Conservation (phyloP, 1,140 invertebrate genomes). For the Pogonus chalceus region DNA sequence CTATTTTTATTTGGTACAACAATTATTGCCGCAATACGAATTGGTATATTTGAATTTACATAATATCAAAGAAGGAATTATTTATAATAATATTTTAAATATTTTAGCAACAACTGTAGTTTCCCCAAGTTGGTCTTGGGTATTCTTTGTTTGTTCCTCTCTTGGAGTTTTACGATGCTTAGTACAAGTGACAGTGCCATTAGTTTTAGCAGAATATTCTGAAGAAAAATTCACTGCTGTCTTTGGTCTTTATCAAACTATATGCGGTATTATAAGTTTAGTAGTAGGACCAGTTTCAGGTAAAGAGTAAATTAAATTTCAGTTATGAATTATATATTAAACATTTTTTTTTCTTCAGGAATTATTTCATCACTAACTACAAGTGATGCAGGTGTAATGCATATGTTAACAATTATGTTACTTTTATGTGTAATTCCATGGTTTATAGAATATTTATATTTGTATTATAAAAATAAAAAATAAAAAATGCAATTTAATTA, state of each 20-base stretch:
- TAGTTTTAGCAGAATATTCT: not conserved
- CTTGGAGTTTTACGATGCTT: not conserved
- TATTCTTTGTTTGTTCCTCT: not conserved
- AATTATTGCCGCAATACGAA: not conserved
- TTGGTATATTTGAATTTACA: not conserved
- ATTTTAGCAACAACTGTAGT: not conserved
- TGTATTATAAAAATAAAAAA: too few relatives aligned
- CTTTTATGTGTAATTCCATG: too few relatives aligned
- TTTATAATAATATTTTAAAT: not conserved
- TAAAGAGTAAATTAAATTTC: not conserved
- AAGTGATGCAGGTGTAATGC: too few relatives aligned
- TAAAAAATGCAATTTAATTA: too few relatives aligned
- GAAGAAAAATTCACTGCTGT: not conserved
- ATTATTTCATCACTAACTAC: too few relatives aligned
- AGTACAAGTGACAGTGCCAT: not conserved
- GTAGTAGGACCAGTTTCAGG: not conserved
- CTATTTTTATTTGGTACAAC: not conserved
- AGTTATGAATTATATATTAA: too few relatives aligned
- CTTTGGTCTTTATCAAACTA: not conserved
- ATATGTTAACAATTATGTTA: too few relatives aligned
- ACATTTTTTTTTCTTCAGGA: too few relatives aligned
- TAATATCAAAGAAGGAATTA: not conserved
- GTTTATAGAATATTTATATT: too few relatives aligned
- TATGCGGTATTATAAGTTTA: not conserved
- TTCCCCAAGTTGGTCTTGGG: not conserved